phyloP scores from a whole-genome alignment of 2,888 invertebrate species.

The Melanostoma scalare region DNA sequence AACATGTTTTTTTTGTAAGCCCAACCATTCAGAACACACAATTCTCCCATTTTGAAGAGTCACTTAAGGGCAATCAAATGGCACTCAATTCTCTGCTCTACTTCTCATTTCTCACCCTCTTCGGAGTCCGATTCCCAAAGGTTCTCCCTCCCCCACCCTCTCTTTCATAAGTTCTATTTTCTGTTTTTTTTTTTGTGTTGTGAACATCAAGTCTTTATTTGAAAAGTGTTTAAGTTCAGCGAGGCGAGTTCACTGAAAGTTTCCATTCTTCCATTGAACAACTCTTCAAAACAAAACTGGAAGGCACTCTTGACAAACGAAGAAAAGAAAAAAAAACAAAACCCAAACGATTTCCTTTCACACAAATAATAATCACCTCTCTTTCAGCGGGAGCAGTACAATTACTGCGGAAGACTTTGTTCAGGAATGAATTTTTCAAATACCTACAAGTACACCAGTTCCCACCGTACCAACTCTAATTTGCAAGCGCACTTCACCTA shows the following conservation, averaged over 20 bases:
- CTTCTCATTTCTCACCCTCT: no score
- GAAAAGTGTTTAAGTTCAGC: conserved; percentile 29
- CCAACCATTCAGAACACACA: no score
- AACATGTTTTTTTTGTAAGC: no score
- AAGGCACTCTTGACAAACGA: conserved; percentile 44
- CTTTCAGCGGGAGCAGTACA: conserved; percentile 30
- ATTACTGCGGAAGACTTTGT: conserved; percentile 64
- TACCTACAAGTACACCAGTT: background rate
- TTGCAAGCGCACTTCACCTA: conserved; percentile 45
- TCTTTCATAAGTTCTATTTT: no score
- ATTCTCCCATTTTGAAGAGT: no score
- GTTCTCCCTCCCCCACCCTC: background rate
- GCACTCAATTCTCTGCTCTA: no score
- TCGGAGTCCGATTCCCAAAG: no score
- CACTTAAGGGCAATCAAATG: no score
- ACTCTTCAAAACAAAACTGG: background rate
- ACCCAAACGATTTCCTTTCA: conserved; percentile 44
- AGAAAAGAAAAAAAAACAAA: conserved; percentile 53
- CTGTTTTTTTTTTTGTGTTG: background rate
- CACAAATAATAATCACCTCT: conserved; percentile 61
- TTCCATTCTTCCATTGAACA: conserved; percentile 33
- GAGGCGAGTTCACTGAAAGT: conserved; percentile 42
- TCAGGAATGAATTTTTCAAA: conserved; percentile 30
- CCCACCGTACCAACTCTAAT: background rate
- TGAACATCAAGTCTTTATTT: background rate